A percentile compares a stretch with the other conserved stretches of the same genome.
These are phyloP conservation scores for Dinothrombium tinctorium DNA, from an alignment of 1,140 invertebrate species.

Conservation along the genomic window DNA sequence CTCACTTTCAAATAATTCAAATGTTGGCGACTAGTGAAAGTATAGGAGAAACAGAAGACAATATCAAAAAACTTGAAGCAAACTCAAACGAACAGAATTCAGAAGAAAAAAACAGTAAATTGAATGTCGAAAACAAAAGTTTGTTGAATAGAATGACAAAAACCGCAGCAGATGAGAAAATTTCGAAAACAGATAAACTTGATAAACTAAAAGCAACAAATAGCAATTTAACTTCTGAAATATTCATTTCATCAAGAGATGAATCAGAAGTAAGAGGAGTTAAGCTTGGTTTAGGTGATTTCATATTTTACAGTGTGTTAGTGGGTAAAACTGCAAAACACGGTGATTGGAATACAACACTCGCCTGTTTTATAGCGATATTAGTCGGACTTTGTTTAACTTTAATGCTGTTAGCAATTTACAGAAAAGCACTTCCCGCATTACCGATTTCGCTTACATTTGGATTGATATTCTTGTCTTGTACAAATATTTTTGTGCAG, in stretches of 20 bases:
- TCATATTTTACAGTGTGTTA: constrained; percentile 96
- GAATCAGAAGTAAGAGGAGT: constrained; percentile 37
- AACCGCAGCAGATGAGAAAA: too few species aligned
- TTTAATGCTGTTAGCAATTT: constrained; percentile 79
- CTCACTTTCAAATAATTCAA: too few species aligned
- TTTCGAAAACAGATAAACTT: too few species aligned
- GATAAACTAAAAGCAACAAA: too few species aligned
- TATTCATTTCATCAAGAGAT: too few species aligned
- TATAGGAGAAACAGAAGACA: background rate
- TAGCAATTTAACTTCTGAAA: too few species aligned
- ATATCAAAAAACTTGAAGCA: background rate
- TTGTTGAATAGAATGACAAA: too few species aligned
- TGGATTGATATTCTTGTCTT: constrained; percentile 90
- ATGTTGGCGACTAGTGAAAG: background rate
- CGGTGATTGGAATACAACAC: constrained; percentile 96
- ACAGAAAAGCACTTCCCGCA: constrained; percentile 87
- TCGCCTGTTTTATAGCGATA: constrained; percentile 94
- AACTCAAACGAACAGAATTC: too few species aligned
- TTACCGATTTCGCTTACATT: constrained; percentile 94
- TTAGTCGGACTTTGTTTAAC: constrained; percentile 89
- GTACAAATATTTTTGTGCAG: constrained; percentile 66
- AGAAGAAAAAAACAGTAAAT: too few species aligned
- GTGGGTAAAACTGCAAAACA: constrained; percentile 95
- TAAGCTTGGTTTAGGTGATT: constrained; percentile 91
- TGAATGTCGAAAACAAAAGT: too few species aligned